A percentile compares a stretch with the other conserved stretches of the same genome.
Evolutionary conservation across 1,140 invertebrate genomes (phyloP).

Genomic region (Orussus abietinus): DNA sequence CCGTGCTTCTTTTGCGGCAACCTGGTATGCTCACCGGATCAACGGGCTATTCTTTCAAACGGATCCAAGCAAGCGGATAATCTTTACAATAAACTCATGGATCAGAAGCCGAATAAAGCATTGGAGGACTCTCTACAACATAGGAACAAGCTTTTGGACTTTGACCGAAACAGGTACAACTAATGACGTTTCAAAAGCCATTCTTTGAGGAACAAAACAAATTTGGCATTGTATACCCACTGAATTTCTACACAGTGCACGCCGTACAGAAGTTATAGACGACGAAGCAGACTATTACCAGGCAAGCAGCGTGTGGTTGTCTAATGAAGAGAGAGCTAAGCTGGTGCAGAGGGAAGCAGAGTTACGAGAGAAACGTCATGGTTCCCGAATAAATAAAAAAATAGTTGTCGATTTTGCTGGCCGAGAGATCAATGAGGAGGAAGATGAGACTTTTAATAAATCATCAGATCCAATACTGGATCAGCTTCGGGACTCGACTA

Average conservation of each 20-base stretch:
- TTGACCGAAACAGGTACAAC: conserved; percentile 73
- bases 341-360: conserved; percentile 69
- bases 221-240: too few relatives aligned
- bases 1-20: conserved; percentile 90
- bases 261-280: conserved; percentile 87
- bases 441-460: too few relatives aligned
- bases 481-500: conserved; percentile 22
- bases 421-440: conserved; percentile 51
- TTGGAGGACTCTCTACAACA: conserved; percentile 72
- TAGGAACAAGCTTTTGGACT: conserved; percentile 81
- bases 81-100: conserved; percentile 68
- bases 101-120: conserved; percentile 54
- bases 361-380: conserved; percentile 65
- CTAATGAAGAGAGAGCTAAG: conserved; percentile 64
- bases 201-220: too few relatives aligned
- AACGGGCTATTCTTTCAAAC: conserved; percentile 64
- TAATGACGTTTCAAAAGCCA: conserved; percentile 6
- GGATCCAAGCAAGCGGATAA: conserved; percentile 68
- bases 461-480: too few relatives aligned
- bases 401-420: conserved; percentile 83
- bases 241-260: conserved; percentile 56
- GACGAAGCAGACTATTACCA: conserved; percentile 94
- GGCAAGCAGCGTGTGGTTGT: conserved; percentile 77
- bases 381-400: conserved; percentile 64
- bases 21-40: conserved; percentile 74